Conservation (phyloP, 1,140 invertebrate species). For the Diorhabda sublineata region DNA sequence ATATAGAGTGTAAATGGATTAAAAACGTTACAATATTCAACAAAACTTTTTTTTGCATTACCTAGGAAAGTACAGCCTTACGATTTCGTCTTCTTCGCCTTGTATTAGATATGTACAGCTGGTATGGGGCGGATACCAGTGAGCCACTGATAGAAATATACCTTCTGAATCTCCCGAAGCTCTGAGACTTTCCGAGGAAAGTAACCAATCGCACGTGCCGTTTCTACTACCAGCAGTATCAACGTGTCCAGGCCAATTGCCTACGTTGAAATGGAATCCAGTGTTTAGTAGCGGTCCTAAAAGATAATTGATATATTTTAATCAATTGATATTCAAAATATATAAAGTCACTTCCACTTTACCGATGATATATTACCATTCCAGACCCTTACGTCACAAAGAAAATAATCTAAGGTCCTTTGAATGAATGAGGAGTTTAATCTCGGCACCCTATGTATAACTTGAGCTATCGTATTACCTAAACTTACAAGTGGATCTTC, state of each 20-base stretch:
- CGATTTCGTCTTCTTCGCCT: constrained; percentile 77
- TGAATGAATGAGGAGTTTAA: no score
- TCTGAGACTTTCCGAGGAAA: constrained; percentile 74
- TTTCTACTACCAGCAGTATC: constrained; percentile 79
- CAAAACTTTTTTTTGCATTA: constrained; percentile 39
- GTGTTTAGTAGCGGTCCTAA: constrained; percentile 80
- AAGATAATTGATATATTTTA: constrained; percentile 7
- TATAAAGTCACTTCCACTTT: no score
- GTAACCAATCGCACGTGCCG: constrained; percentile 80
- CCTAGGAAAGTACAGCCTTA: constrained; percentile 82
- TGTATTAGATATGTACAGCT: constrained; percentile 86
- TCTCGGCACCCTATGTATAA: no score
- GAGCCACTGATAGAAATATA: constrained; percentile 83
- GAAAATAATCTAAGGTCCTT: no score
- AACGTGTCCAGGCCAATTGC: constrained; percentile 86
- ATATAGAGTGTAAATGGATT: no score
- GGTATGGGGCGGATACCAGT: constrained; percentile 89
- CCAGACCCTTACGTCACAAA: no score
- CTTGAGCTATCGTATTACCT: no score
- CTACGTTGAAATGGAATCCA: constrained; percentile 90
- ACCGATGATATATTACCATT: no score
- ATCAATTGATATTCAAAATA: no score
- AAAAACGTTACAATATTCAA: no score
- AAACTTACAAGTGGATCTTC: background rate
- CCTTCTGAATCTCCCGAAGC: constrained; percentile 73